A percentile compares a stretch with the other conserved stretches of the same genome.
Conservation (phyloP, 2,113 vertebrate species). For the Oncorhynchus nerka region DNA sequence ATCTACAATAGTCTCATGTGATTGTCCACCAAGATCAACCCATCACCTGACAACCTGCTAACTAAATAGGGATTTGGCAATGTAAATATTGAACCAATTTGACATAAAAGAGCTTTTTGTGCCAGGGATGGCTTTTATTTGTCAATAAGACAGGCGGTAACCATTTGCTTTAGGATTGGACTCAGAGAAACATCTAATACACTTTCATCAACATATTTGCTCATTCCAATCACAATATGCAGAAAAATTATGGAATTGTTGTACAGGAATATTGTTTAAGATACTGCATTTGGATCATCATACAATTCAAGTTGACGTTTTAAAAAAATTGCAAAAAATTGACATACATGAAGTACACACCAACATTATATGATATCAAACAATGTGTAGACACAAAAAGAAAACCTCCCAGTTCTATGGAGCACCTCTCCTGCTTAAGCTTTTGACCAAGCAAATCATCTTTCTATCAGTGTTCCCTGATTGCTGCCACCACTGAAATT, state of each 20-base stretch:
- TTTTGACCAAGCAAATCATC: no score
- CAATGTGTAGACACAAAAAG: not conserved
- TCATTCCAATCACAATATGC: constrained; percentile 16
- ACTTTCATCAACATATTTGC: constrained; percentile 9
- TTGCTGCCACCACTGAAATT: constrained; percentile 52
- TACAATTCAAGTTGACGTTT: not conserved
- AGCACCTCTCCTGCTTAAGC: constrained; percentile 29
- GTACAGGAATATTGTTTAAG: constrained; percentile 12
- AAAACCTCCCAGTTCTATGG: constrained; percentile 26
- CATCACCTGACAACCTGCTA: constrained; percentile 24
- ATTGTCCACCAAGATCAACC: constrained; percentile 27
- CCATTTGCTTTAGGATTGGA: constrained; percentile 26
- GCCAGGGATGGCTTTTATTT: constrained; percentile 67
- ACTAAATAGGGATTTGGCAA: constrained; percentile 24
- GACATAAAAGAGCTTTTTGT: constrained; percentile 61
- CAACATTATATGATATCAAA: not conserved
- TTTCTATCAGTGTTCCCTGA: constrained; percentile 40
- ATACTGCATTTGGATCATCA: constrained; percentile 15
- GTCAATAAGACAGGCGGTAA: constrained; percentile 61
- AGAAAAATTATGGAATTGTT: constrained; percentile 4
- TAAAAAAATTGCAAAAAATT: constrained; percentile 17
- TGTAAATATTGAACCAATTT: constrained; percentile 73
- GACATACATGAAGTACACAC: not conserved
- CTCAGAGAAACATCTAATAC: constrained; percentile 40
- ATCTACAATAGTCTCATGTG: not conserved